These are phyloP conservation scores for Aricia agestis DNA, from an alignment of 1,140 invertebrate genomes.

Conservation along the genomic window DNA sequence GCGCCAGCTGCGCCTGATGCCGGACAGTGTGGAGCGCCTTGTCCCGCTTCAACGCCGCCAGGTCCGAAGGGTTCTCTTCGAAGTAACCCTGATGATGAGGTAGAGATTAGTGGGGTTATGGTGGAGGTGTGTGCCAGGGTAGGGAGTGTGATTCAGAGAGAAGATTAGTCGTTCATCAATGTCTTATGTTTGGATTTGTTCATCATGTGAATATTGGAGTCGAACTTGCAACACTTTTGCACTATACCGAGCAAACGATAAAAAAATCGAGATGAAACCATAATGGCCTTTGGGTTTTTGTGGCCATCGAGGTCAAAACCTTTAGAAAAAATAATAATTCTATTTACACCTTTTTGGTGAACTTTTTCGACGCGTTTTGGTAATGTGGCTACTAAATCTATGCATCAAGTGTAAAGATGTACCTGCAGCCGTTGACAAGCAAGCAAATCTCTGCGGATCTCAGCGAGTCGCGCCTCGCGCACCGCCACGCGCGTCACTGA, in stretches of 20 bases:
- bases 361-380: too few species aligned
- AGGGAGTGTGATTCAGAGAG: slow-evolving; percentile 49
- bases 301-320: too few species aligned
- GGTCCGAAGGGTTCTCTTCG: slow-evolving; percentile 94
- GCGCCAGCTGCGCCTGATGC: slow-evolving; percentile 89
- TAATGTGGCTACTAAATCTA: too few species aligned
- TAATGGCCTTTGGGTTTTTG: too few species aligned
- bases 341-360: too few species aligned
- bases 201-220: slow-evolving; percentile 42
- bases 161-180: slow-evolving; percentile 73
- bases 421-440: slow-evolving; percentile 95
- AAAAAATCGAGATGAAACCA: too few species aligned
- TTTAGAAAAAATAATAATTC: too few species aligned
- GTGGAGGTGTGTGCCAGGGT: slow-evolving; percentile 28
- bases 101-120: not conserved
- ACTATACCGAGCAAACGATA: too few species aligned
- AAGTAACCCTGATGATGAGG: slow-evolving; percentile 86
- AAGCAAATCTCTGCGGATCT: slow-evolving; percentile 96
- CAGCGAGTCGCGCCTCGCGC: slow-evolving; percentile 93
- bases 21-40: slow-evolving; percentile 92
- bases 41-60: slow-evolving; percentile 93
- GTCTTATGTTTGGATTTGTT: slow-evolving; percentile 46
- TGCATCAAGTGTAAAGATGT: not conserved
- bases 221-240: too few species aligned
- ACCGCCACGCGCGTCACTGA: slow-evolving; percentile 95